A percentile compares a stretch with the other conserved stretches of the same genome.
Conservation (phyloP, 2,888 invertebrate genomes). For the Metallyticus violacea region DNA sequence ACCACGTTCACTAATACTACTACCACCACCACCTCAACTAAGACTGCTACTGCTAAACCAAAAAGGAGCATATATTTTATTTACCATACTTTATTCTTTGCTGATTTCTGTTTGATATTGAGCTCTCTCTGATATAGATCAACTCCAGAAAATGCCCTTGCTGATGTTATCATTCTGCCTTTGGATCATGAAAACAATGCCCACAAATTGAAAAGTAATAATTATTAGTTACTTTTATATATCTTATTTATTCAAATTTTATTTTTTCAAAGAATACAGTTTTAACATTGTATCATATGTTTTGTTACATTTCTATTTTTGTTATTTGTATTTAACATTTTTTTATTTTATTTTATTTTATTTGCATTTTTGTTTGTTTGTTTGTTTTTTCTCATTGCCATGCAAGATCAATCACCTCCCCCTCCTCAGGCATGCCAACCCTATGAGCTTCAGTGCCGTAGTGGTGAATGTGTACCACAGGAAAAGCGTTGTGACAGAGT, state of each 20-base stretch:
- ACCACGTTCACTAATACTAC: too few species aligned
- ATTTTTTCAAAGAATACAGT: neutral
- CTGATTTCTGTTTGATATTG: too few species aligned
- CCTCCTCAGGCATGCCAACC: neutral
- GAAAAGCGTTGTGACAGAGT: slow-evolving; percentile 57
- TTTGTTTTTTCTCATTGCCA: neutral
- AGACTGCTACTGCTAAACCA: too few species aligned
- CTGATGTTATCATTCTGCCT: too few species aligned
- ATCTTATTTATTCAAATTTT: neutral
- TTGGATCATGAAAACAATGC: too few species aligned
- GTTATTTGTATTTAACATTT: neutral
- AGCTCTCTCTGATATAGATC: too few species aligned
- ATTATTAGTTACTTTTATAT: neutral
- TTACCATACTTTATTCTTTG: too few species aligned
- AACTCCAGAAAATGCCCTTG: too few species aligned
- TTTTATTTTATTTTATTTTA: slow-evolving; percentile 10
- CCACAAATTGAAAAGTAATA: neutral
- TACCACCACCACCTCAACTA: too few species aligned
- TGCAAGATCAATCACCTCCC: neutral
- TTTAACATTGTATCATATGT: neutral
- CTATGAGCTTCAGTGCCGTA: slow-evolving; percentile 48
- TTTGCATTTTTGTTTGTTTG: slow-evolving; percentile 8
- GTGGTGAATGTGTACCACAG: slow-evolving; percentile 58
- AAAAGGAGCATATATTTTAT: too few species aligned
- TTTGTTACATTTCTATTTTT: neutral